Evolutionary conservation across 2,888 invertebrate species (phyloP), one percentile per base, ranked within the genome.

Genomic region (Halictus ligatus): DNA sequence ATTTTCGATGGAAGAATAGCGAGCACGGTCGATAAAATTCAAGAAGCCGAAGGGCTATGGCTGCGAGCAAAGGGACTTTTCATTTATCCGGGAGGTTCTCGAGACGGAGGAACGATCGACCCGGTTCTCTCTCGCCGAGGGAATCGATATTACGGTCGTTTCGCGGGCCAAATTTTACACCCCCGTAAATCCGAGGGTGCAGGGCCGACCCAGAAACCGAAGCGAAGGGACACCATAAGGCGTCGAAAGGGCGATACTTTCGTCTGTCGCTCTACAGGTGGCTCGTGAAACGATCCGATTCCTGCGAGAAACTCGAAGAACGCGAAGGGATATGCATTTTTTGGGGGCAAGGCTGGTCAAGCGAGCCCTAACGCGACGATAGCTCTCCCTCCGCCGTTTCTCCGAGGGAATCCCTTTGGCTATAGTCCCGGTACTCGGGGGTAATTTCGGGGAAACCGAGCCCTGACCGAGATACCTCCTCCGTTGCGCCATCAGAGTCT

Each of bases 261-360:
- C 77, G 87, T 86, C 83, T 78, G 86, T 84, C 86, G 84, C 86
- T 89, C 92, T 88, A 92, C 93, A 93, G 93, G 93, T 93, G 93
- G 93, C 92, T 90, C 91, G 89, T 88, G 89, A 86, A 85, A 88
- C 83, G 90, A 91, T 88, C 89, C 88, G 84, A 92, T 91, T 92
- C 92, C 89, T 91, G 89, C 88, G 91, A 93, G 93, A 93, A 93
- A 91, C 90, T 92, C 83, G 87, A 76, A 80, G 83, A 78, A 80
- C 81, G 79, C 54, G 60, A 75, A 67, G 81, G 82, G 81, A 87
- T 85, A 88, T 89, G 87, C 83, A 80, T 87, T 84, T 83, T 83
- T 73, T 79, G n/a, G 78, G 78, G 40, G n/a, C 64, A 73, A 78
- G 81, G 69, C 46, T 80, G 88, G 88, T 75, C 84, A 85, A 46